phyloP scores from a whole-genome alignment of 2,113 vertebrate species.

The Oreochromis aureus region DNA sequence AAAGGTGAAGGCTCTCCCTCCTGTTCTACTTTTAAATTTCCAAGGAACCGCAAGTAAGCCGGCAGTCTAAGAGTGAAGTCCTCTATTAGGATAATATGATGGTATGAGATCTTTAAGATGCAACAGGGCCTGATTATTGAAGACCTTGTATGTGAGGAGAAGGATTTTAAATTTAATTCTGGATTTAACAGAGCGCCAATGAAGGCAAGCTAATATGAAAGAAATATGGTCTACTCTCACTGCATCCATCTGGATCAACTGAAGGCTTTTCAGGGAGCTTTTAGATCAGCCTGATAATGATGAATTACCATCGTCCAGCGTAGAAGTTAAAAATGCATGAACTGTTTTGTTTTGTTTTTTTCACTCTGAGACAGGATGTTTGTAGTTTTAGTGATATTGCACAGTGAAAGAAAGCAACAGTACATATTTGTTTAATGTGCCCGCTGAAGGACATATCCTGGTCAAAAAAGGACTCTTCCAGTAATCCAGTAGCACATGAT shows the following conservation, averaged over 20 bases:
- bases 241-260: neutral
- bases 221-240: accelerated
- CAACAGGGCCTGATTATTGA: neutral
- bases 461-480: neutral
- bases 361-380: neutral
- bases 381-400: neutral
- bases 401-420: neutral
- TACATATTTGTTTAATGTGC: neutral
- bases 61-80: neutral
- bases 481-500: neutral
- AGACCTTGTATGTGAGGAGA: neutral
- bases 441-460: neutral
- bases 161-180: neutral
- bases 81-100: neutral
- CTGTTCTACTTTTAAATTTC: neutral
- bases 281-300: neutral
- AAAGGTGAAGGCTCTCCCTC: neutral
- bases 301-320: neutral
- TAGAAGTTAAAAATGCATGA: neutral
- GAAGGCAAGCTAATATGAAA: neutral
- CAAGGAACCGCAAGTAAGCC: neutral
- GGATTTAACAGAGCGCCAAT: neutral
- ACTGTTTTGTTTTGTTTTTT: neutral
- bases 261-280: neutral
- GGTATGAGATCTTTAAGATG: neutral